Percentiles rank a stretch among this genome's conserved stretches.
Evolutionary conservation across 2,113 vertebrate genomes (phyloP).

Genomic region (Cyprinodon brontotheroides): DNA sequence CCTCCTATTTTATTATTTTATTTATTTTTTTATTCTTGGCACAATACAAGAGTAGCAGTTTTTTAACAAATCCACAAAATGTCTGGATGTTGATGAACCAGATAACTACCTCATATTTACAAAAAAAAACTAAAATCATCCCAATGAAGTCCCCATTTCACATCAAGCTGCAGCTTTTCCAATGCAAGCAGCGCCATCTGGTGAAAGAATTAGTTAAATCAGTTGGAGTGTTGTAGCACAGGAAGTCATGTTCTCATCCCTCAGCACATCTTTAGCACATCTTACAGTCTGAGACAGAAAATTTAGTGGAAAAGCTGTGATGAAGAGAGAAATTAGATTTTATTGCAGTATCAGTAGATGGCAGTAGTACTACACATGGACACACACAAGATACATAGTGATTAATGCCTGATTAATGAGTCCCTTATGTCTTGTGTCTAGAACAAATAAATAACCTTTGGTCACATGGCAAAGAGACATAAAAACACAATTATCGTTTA

Average conservation of each 20-base stretch:
- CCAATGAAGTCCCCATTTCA: neutral
- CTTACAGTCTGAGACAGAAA: neutral
- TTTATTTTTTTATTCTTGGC: neutral
- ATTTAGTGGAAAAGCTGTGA: neutral
- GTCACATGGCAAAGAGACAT: neutral
- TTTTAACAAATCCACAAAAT: neutral
- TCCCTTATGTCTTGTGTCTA: neutral
- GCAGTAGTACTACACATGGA: neutral
- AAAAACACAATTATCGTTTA: neutral
- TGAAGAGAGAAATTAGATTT: neutral
- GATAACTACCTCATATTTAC: neutral
- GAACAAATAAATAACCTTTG: neutral
- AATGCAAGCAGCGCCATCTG: constrained; percentile 62
- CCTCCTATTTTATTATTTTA: too few species aligned
- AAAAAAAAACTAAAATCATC: neutral
- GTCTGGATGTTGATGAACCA: neutral
- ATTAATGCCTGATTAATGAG: neutral
- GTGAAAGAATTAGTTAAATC: constrained; percentile 46
- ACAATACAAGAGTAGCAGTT: neutral
- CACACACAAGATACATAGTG: neutral
- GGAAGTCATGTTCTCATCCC: neutral
- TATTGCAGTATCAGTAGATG: neutral
- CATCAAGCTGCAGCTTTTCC: neutral
- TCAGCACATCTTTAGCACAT: neutral
- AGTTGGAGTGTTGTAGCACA: neutral